Evolutionary conservation across 2,113 vertebrate genomes (phyloP).

Genomic region (Trogon surrucura): DNA sequence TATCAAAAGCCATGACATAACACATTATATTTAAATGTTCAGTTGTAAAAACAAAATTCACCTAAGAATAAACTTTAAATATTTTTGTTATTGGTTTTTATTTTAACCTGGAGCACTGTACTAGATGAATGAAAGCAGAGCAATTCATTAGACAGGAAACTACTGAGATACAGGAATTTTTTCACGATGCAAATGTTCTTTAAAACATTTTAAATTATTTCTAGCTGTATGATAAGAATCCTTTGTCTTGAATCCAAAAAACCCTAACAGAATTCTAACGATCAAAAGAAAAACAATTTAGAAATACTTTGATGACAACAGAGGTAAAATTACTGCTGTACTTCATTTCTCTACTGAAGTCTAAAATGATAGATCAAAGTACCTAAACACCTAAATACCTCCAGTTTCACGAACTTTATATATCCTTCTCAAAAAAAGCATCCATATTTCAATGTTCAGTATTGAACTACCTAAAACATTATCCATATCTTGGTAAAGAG

Average conservation of each 20-base stretch:
- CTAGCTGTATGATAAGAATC: neutral
- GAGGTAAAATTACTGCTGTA: neutral
- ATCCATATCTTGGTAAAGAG: neutral
- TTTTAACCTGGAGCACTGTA: neutral
- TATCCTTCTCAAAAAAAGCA: neutral
- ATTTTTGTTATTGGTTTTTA: neutral
- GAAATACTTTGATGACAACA: neutral
- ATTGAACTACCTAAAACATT: neutral
- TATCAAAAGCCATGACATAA: neutral
- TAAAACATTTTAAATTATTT: neutral
- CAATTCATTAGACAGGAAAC: neutral
- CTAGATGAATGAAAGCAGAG: neutral
- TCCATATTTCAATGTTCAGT: neutral
- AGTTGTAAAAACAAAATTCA: neutral
- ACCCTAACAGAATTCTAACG: neutral
- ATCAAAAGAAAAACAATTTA: neutral
- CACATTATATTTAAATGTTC: neutral
- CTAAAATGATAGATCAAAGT: neutral
- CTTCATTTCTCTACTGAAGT: neutral
- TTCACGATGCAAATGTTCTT: neutral
- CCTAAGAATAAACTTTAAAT: neutral
- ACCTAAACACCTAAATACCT: neutral
- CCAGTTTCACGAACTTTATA: neutral
- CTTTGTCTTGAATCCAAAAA: neutral
- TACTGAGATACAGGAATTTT: neutral